Conservation (phyloP, 2,797 vertebrate genomes). For the Pteropus rufus region DNA sequence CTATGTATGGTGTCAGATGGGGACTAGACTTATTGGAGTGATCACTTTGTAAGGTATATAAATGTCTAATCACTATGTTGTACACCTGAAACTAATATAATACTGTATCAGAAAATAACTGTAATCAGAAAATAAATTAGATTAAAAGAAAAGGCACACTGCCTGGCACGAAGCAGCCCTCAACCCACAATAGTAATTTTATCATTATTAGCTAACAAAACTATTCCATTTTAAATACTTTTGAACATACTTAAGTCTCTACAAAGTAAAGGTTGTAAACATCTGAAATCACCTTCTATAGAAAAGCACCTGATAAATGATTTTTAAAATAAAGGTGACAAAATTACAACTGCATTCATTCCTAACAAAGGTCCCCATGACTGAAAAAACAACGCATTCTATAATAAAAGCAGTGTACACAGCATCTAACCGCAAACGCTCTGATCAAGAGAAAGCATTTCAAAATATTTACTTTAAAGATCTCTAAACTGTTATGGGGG, state of each 20-base stretch:
- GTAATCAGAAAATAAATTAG: too few species aligned
- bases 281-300: background rate
- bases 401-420: background rate
- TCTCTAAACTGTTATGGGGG: background rate
- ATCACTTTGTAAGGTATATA: background rate
- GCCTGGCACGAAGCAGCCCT: background rate
- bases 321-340: background rate
- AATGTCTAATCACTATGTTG: background rate
- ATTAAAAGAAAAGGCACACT: background rate
- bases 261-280: background rate
- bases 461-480: slow-evolving; percentile 58
- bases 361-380: background rate
- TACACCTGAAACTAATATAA: background rate
- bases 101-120: background rate
- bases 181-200: background rate
- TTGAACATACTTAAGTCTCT: background rate
- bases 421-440: background rate
- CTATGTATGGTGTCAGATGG: background rate
- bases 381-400: background rate
- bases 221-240: background rate
- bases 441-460: slow-evolving; percentile 34
- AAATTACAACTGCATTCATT: slow-evolving; percentile 17
- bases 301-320: background rate
- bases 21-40: background rate
- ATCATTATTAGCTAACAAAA: background rate